Evolutionary conservation across 2,888 invertebrate species (phyloP), one percentile per base, ranked within the genome.

Genomic region (Cheilosia grossa): DNA sequence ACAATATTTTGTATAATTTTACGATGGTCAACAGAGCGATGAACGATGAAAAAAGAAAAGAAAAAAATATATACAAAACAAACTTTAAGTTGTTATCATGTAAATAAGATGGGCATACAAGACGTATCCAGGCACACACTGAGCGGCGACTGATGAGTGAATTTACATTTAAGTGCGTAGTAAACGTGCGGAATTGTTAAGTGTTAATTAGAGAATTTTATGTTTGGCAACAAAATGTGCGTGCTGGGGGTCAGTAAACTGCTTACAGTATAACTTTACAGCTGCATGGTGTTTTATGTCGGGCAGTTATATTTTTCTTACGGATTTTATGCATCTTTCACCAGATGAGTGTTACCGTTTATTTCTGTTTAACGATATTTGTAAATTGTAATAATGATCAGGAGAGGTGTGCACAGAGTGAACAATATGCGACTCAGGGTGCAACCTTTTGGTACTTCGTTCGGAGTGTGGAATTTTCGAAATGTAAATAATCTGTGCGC

Each of bases 171-270:
- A 51, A 75, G 37, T 58, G 66, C 42, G 42, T 59, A 66, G 59
- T 75, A 67, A 66, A 58, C 74, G 47, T 56, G 74, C 74, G 37
- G 47, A 74, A 64, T 64, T 56, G 64, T 64, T 58, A 74, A 66
- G 74, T 74, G 74, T 30, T 74, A 74, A 74, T 74, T 74, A 49
- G 56, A 58, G 58, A 59, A 42, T 19, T 73, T 47, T 54, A 63
- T 73, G 54, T 73, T 54, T 73, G 54, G 30, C 54, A 44, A 30
- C 42, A 44, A 54, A 49, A 63, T 63, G 63, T 67, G 66, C 54
- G 54, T 63, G 49, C 56, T 58, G 51, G 51, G 47, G 58, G 58
- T 70, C 69, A 44, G 56, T 81, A 69, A 75, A 70, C 75, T 13
- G 49, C 2, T 58, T 40, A 49, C n/a, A 17, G n/a, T 7, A 13